A percentile compares a stretch with the other conserved stretches of the same genome.
Conservation (phyloP, 2,888 invertebrate species). For the Drosophila peninsularis region DNA sequence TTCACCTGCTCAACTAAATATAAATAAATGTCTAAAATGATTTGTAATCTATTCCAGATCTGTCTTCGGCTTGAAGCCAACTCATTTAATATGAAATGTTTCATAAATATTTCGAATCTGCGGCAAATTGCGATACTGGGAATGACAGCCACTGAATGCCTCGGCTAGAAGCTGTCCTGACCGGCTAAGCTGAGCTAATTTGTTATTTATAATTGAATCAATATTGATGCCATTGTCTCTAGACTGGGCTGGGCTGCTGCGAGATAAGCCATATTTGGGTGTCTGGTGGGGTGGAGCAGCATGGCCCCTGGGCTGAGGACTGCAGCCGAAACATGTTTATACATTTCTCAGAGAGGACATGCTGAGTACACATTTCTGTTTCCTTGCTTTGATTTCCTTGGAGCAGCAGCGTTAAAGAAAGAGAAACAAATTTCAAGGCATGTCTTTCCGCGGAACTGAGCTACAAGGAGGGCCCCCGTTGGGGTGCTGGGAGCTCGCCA, state of each 20-base stretch:
- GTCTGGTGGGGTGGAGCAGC: too few relatives aligned
- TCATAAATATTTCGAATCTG: background rate
- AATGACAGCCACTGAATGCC: background rate
- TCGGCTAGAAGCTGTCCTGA: background rate
- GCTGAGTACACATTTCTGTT: background rate
- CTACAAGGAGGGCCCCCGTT: background rate
- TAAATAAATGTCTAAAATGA: too few relatives aligned
- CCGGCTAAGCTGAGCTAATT: slow-evolving; percentile 6
- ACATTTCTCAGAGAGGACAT: background rate
- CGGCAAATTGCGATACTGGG: background rate
- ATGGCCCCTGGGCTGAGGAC: slow-evolving; percentile 20
- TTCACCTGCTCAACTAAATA: too few relatives aligned
- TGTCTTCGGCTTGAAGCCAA: too few relatives aligned
- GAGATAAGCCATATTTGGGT: background rate
- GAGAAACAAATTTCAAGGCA: slow-evolving; percentile 54
- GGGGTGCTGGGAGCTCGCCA: slow-evolving; percentile 25
- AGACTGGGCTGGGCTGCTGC: background rate
- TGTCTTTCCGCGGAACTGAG: slow-evolving; percentile 36
- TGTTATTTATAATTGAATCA: slow-evolving; percentile 38
- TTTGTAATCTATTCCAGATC: too few relatives aligned
- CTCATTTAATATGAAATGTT: too few relatives aligned
- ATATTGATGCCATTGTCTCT: slow-evolving; percentile 13
- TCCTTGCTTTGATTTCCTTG: slow-evolving; percentile 13
- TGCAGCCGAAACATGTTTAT: background rate
- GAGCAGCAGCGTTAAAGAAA: background rate